Evolutionary conservation across 2,797 vertebrate genomes (phyloP).

Genomic region (Pseudocheirus occidentalis): DNA sequence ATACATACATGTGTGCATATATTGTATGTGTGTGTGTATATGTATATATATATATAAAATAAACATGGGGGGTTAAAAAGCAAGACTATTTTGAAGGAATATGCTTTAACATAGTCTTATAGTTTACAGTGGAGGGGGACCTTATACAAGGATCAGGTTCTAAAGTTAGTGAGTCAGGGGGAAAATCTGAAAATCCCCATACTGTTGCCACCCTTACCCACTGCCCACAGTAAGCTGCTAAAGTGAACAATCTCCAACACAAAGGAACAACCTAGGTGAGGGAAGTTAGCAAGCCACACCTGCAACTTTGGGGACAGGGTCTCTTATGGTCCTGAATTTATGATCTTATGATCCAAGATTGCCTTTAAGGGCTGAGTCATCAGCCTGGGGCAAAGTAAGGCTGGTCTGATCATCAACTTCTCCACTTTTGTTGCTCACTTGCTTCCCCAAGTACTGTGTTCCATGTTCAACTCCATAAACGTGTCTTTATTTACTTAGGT

Average conservation of each 20-base stretch:
- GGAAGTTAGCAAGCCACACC: neutral
- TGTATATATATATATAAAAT: neutral
- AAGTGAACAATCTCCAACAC: neutral
- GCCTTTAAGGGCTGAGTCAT: neutral
- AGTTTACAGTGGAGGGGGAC: neutral
- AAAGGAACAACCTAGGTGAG: neutral
- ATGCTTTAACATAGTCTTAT: neutral
- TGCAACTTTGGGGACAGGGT: neutral
- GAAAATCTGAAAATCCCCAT: neutral
- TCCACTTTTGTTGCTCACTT: neutral
- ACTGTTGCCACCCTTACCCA: neutral
- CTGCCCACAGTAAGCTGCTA: neutral
- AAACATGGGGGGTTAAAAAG: neutral
- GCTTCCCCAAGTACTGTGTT: neutral
- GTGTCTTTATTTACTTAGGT: neutral
- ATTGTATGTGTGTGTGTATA: too few relatives aligned
- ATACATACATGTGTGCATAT: too few relatives aligned
- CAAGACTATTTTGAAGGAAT: neutral
- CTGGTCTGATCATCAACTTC: neutral
- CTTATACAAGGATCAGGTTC: neutral
- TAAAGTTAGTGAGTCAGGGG: neutral
- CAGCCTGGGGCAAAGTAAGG: neutral
- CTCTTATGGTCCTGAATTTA: neutral
- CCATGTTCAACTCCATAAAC: neutral
- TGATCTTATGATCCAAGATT: neutral